Evolutionary conservation across 2,797 vertebrate species (phyloP).

Genomic region (Hipposideros larvatus): DNA sequence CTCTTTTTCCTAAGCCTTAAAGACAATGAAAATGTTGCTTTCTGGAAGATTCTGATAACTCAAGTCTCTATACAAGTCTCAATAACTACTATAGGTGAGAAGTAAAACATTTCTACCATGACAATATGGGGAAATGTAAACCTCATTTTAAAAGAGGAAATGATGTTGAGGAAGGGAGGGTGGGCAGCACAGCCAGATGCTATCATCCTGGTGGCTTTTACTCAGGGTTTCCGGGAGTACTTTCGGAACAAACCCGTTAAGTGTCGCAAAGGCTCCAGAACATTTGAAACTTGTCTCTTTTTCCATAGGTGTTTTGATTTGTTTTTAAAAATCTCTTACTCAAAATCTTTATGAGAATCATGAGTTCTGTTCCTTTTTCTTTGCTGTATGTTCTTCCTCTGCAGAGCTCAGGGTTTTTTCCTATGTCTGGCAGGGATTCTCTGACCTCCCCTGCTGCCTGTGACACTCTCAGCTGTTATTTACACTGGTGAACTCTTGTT

Average conservation of each 20-base stretch:
- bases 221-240: background rate
- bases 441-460: background rate
- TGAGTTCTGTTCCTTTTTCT: background rate
- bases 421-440: background rate
- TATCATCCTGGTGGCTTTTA: too few relatives aligned
- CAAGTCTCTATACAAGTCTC: background rate
- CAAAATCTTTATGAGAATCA: background rate
- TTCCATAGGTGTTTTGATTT: background rate
- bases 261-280: background rate
- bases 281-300: background rate
- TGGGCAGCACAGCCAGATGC: too few relatives aligned
- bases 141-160: background rate
- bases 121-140: background rate
- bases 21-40: background rate
- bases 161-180: too few relatives aligned
- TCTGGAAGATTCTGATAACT: background rate
- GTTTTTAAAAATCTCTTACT: background rate
- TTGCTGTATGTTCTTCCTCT: background rate
- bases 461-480: background rate
- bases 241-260: background rate
- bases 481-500: background rate
- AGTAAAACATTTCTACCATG: background rate
- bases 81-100: background rate
- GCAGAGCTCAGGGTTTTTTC: background rate
- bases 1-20: background rate